Evolutionary conservation across 2,113 vertebrate species (phyloP).

Genomic region (Motacilla alba): DNA sequence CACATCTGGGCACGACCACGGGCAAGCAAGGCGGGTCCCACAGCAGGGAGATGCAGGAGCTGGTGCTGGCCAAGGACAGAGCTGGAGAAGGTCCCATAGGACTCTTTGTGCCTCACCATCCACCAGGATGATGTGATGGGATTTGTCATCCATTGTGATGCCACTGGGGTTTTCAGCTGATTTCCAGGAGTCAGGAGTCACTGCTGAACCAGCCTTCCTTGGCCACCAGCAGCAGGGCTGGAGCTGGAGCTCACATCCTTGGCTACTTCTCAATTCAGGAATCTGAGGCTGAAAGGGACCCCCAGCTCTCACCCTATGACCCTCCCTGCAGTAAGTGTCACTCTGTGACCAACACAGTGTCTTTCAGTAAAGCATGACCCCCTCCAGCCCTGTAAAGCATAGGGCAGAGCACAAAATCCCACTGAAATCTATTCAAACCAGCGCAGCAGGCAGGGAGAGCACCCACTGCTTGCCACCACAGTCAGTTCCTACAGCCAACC

Average conservation of each 20-base stretch:
- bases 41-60: neutral
- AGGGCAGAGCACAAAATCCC: neutral
- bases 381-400: fast-evolving
- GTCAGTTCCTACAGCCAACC: no score
- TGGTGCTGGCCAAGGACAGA: neutral
- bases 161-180: fast-evolving
- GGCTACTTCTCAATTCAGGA: neutral
- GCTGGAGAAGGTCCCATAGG: neutral
- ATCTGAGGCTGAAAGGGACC: neutral
- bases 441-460: neutral
- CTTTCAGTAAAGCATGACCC: neutral
- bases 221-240: fast-evolving
- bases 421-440: neutral
- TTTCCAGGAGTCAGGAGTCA: neutral
- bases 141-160: fast-evolving
- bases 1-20: fast-evolving
- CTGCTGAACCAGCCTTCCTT: neutral
- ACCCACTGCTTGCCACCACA: neutral
- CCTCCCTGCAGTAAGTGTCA: fast-evolving
- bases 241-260: neutral
- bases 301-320: neutral
- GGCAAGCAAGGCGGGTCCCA: fast-evolving
- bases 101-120: neutral
- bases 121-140: neutral
- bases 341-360: neutral